Conservation (phyloP, 1,140 invertebrate species). For the Atta cephalotes region DNA sequence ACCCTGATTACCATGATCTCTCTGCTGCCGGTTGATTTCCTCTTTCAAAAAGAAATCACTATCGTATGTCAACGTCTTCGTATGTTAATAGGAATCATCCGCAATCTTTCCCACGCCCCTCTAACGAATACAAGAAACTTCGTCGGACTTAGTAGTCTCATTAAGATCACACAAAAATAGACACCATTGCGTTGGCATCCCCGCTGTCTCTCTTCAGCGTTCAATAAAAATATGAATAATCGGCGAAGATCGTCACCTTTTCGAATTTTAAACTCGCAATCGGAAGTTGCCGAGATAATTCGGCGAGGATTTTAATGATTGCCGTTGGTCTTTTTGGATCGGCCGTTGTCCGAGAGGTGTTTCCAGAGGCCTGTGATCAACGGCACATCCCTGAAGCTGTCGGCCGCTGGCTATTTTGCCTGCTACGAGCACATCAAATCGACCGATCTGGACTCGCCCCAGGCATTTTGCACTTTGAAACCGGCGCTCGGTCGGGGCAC, state of each 20-base stretch:
- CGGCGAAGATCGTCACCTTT: neutral
- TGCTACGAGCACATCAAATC: conserved; percentile 83
- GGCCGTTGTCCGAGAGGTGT: conserved; percentile 78
- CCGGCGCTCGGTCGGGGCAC: conserved; percentile 77
- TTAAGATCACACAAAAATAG: conserved; percentile 37
- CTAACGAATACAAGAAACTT: conserved; percentile 23
- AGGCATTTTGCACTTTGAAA: conserved; percentile 80
- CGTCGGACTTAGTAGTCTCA: conserved; percentile 5
- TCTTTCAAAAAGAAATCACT: conserved; percentile 14
- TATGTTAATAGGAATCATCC: conserved; percentile 8
- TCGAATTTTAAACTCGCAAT: neutral
- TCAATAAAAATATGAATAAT: conserved; percentile 46
- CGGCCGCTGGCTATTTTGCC: conserved; percentile 77
- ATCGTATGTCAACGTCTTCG: neutral
- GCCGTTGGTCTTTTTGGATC: conserved; percentile 64
- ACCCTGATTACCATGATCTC: conserved; percentile 2
- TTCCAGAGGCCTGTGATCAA: conserved; percentile 83
- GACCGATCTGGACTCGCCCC: conserved; percentile 79
- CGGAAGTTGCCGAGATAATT: neutral
- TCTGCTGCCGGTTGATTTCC: neutral
- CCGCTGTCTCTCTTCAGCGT: neutral
- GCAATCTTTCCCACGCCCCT: neutral
- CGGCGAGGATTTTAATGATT: neutral
- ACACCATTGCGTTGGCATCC: neutral
- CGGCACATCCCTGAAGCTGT: conserved; percentile 81